These are phyloP conservation scores for Apostichopus leukothele DNA, from an alignment of 53 echinoderm and acorn worm genomes.

Conservation along the genomic window DNA sequence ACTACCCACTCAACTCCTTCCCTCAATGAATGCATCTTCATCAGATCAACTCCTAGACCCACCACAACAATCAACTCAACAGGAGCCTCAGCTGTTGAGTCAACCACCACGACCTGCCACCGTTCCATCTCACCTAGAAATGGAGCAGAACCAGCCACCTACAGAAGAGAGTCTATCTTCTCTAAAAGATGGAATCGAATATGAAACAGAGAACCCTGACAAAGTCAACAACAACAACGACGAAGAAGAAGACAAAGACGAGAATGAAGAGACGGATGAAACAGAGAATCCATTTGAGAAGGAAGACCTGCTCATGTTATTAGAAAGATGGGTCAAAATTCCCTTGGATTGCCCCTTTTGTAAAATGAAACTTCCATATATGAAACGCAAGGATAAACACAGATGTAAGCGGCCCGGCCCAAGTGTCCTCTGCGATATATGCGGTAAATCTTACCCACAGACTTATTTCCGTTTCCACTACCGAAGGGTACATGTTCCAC, in stretches of 20 bases:
- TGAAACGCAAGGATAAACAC: slow-evolving; percentile 40
- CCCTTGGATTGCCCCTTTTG: slow-evolving; percentile 35
- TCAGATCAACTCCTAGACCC: slow-evolving; percentile 1
- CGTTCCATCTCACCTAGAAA: neutral
- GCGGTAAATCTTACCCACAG: slow-evolving; percentile 61
- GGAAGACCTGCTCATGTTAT: neutral
- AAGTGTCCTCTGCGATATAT: slow-evolving; percentile 55
- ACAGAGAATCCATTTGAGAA: slow-evolving; percentile 28
- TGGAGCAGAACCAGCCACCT: neutral
- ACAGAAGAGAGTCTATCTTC: neutral
- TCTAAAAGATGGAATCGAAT: neutral
- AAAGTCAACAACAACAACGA: neutral
- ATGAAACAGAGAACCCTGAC: neutral
- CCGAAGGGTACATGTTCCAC: slow-evolving; percentile 34
- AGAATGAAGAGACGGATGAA: neutral
- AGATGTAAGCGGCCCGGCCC: slow-evolving; percentile 37
- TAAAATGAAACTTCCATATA: slow-evolving; percentile 39
- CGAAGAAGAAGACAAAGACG: neutral
- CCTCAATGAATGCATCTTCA: neutral
- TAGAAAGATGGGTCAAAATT: slow-evolving; percentile 46
- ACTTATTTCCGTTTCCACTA: slow-evolving; percentile 50
- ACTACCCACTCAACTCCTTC: slow-evolving; percentile 14
- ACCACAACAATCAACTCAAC: neutral
- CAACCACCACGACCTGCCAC: neutral
- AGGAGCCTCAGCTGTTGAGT: neutral